A percentile compares a stretch with the other conserved stretches of the same genome.
Evolutionary conservation across 2,888 invertebrate genomes (phyloP).

Genomic region (Glyphotaelius pellucidus): DNA sequence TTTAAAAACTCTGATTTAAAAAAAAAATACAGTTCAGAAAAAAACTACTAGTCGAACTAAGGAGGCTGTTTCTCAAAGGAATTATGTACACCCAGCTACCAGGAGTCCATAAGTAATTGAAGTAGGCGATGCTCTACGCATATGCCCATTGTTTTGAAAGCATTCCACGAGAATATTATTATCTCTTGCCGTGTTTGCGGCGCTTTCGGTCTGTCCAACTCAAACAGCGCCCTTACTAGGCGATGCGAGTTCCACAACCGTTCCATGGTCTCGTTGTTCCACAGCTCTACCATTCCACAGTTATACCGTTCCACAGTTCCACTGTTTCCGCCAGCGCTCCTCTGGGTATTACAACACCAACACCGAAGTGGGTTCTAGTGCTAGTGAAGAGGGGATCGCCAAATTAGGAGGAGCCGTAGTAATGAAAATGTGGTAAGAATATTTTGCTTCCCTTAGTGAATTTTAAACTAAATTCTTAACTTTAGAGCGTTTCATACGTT

Average conservation of each 20-base stretch:
- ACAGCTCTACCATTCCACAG: not conserved
- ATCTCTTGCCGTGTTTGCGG: constrained; percentile 17
- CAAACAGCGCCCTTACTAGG: not conserved
- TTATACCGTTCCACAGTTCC: not conserved
- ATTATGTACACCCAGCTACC: not conserved
- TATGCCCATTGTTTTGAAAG: not conserved
- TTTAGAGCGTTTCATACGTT: not conserved
- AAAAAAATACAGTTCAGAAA: too few relatives aligned
- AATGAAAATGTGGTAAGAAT: not conserved
- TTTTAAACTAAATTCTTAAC: not conserved
- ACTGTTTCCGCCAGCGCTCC: not conserved
- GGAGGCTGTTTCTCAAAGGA: not conserved
- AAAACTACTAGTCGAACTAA: not conserved
- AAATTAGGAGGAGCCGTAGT: not conserved
- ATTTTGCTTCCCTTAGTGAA: not conserved
- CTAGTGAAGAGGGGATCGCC: not conserved
- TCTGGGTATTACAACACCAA: not conserved
- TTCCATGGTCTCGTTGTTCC: not conserved
- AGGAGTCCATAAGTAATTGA: not conserved
- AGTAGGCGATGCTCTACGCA: not conserved
- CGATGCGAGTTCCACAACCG: not conserved
- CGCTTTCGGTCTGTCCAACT: not conserved
- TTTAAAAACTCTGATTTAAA: not conserved
- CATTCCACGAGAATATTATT: constrained; percentile 33
- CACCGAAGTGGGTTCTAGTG: not conserved